Base-by-base conservation (phyloP, 2,888 invertebrate species). In the Doris montereyensis region DNA sequence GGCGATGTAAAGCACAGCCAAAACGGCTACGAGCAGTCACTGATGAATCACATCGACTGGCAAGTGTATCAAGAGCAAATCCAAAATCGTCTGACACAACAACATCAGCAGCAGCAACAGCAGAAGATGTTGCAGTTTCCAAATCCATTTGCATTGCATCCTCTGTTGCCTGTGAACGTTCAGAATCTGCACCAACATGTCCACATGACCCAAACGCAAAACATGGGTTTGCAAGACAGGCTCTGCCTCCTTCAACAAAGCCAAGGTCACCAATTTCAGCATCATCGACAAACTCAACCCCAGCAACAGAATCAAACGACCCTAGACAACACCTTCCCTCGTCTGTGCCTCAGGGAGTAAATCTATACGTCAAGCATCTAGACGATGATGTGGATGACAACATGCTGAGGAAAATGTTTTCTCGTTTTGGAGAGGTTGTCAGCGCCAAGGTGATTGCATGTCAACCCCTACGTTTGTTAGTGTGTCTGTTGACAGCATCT, bases 321-420 rank as follows among this genome's bases (percentile, higher is more conserved):
- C 32, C 10, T 41, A 5, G 5, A 26, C 68, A 5, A 10, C 68
- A 26, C 24, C 26, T 4, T 8, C 26, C 24, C 8, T 10, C n/a
- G 1, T 8, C 62, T 4, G 73, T 62, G 3, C 72, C 73, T 10
- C 70, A 60, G 30, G 75, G 79, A 1, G 75, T 79, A 2, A 79
- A 79, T 24, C 71, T 79, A 2, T 79, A 79, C 26, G 79, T 79
- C 8, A 79, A 79, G 21, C 79, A 79, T 21, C 60, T 79, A n/a
- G 75, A 75, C 24, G 79, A 75, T 13, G 70, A 79, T 60, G 75
- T 79, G 13, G 74, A 79, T 35, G 79, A 79, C n/a, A 58, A 26
- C 24, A 41, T 68, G 1, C 70, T 79, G 24, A 79, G 76, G 35
- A 74, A 41, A 5, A 79, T 79, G 79, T 79, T 79, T 30, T 75